These are phyloP conservation scores for Thaumatotibia leucotreta DNA, from an alignment of 1,140 invertebrate genomes.

Conservation along the genomic window DNA sequence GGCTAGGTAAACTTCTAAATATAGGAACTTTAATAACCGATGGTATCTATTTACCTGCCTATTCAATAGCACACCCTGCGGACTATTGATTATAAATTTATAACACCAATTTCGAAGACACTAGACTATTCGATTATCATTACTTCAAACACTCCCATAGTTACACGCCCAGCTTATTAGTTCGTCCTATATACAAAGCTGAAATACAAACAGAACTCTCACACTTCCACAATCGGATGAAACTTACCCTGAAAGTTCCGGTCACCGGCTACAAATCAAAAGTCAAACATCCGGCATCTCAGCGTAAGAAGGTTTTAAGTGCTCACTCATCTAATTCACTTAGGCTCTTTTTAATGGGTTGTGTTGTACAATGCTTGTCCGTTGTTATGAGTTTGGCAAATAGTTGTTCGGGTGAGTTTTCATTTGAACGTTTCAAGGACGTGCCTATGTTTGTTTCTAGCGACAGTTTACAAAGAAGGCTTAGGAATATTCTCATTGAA, in stretches of 20 bases:
- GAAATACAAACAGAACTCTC: not conserved
- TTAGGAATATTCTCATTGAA: no score
- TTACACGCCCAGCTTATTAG: no score
- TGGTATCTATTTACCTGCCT: no score
- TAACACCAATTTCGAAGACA: no score
- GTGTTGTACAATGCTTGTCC: not conserved
- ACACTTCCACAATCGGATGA: not conserved
- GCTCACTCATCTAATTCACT: not conserved
- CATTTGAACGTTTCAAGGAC: not conserved
- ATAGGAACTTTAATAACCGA: no score
- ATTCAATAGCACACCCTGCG: no score
- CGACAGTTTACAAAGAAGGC: no score
- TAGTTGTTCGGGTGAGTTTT: not conserved
- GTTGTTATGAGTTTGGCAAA: not conserved
- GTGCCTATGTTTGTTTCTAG: not conserved
- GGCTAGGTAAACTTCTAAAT: no score
- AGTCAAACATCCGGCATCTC: not conserved
- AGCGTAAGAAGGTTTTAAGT: not conserved
- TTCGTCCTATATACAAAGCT: no score
- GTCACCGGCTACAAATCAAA: conserved; percentile 1
- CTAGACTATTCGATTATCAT: no score
- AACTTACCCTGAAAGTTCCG: conserved; percentile 2
- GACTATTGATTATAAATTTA: no score
- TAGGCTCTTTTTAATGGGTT: not conserved
- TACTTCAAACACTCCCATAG: no score